Conservation (phyloP, 2,113 vertebrate genomes). For the Passer montanus region DNA sequence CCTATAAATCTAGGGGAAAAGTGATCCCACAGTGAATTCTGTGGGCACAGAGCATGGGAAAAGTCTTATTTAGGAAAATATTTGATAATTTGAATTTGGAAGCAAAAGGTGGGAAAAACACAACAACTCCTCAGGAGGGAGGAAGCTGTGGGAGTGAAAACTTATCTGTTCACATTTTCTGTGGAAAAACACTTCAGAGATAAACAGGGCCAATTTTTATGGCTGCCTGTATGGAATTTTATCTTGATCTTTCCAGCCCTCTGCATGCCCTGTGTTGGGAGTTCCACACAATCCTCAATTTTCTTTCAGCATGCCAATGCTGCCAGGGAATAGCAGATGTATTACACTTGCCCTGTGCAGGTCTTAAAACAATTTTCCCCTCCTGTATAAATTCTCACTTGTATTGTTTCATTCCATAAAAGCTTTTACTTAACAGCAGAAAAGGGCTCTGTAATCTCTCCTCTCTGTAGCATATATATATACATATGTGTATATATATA, state of each 20-base stretch:
- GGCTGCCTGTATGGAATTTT: background rate
- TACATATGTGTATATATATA: background rate
- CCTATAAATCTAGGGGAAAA: background rate
- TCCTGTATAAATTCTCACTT: slow-evolving; percentile 8
- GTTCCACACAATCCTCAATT: background rate
- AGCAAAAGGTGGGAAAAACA: background rate
- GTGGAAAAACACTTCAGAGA: background rate
- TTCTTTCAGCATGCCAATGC: background rate
- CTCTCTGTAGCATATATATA: background rate
- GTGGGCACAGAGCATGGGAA: background rate
- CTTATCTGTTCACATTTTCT: background rate
- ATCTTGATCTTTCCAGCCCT: background rate
- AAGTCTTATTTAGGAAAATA: background rate
- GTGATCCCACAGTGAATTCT: rapidly evolving
- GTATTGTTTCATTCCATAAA: slow-evolving; percentile 25
- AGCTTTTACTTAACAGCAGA: slow-evolving; percentile 11
- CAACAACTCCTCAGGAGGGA: background rate
- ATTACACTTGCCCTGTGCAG: background rate
- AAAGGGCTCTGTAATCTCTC: background rate
- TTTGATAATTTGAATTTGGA: background rate
- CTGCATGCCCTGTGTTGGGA: background rate
- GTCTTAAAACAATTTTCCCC: slow-evolving; percentile 8
- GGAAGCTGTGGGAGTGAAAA: background rate
- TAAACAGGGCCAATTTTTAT: background rate
- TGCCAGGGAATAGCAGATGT: background rate